These are phyloP conservation scores for Baryphthengus martii DNA, from an alignment of 2,113 vertebrate genomes.

Conservation along the genomic window DNA sequence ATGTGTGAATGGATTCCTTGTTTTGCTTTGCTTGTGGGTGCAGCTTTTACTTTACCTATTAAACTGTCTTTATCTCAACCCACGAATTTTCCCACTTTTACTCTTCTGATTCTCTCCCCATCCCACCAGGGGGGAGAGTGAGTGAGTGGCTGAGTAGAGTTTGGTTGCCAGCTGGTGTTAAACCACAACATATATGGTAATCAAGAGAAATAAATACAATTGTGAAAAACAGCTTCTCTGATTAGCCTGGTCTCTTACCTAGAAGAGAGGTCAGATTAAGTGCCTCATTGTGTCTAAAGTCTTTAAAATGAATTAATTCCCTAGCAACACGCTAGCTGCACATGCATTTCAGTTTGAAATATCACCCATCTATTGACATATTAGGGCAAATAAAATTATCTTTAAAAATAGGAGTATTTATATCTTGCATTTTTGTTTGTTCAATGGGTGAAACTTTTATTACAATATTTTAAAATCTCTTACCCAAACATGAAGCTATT, in stretches of 20 bases:
- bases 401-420: not conserved
- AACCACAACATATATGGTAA: not conserved
- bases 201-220: not conserved
- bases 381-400: slow-evolving; percentile 28
- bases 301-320: not conserved
- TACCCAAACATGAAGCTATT: not conserved
- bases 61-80: not conserved
- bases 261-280: not conserved
- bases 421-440: slow-evolving; percentile 25
- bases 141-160: not conserved
- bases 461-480: slow-evolving; percentile 13
- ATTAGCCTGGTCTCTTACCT: not conserved
- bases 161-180: not conserved
- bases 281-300: not conserved
- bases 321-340: not conserved
- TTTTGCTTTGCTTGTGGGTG: not conserved
- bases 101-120: not conserved
- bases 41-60: not conserved
- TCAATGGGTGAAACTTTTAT: slow-evolving; percentile 15
- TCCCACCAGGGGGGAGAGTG: no score
- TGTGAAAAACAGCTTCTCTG: not conserved
- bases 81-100: not conserved
- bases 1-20: not conserved
- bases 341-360: not conserved
- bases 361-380: not conserved